phyloP scores from a whole-genome alignment of 2,888 invertebrate species.

The Ganaspis brasiliensis region DNA sequence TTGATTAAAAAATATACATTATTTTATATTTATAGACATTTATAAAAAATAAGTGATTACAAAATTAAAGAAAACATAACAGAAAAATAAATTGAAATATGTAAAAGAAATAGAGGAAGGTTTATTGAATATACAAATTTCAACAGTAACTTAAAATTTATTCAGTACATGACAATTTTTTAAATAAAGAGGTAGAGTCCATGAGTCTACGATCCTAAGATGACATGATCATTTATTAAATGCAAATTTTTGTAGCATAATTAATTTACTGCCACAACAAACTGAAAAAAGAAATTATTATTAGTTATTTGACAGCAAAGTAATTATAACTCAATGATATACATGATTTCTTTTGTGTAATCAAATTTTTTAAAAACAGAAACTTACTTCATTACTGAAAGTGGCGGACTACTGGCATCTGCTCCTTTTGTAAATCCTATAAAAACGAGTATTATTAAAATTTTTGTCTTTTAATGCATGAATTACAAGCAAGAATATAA shows the following conservation, averaged over 20 bases:
- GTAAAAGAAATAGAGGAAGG: not conserved
- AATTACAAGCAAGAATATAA: slow-evolving; percentile 6
- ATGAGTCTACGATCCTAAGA: not conserved
- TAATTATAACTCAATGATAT: too few species aligned
- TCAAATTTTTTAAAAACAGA: slow-evolving; percentile 8
- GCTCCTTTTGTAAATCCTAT: slow-evolving; percentile 86
- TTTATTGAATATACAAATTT: not conserved
- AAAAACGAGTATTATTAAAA: slow-evolving; percentile 58
- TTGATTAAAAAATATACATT: too few species aligned
- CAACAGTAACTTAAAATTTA: slow-evolving; percentile 38
- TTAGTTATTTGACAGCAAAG: slow-evolving; percentile 21
- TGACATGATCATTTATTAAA: not conserved
- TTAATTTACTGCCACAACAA: slow-evolving; percentile 46
- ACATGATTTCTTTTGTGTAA: too few species aligned
- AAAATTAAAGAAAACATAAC: too few species aligned
- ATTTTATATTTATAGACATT: too few species aligned
- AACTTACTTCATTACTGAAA: slow-evolving; percentile 82
- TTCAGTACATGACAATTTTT: slow-evolving; percentile 19
- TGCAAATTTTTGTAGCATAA: not conserved
- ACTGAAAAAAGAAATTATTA: slow-evolving; percentile 45
- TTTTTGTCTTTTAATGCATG: slow-evolving; percentile 28
- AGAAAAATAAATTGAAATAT: too few species aligned
- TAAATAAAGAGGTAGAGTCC: slow-evolving; percentile 21
- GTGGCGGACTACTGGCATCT: slow-evolving; percentile 87
- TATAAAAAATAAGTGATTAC: too few species aligned